A percentile compares a stretch with the other conserved stretches of the same genome.
Evolutionary conservation across 2,888 invertebrate species (phyloP).

Genomic region (Eumerus sabulonum): DNA sequence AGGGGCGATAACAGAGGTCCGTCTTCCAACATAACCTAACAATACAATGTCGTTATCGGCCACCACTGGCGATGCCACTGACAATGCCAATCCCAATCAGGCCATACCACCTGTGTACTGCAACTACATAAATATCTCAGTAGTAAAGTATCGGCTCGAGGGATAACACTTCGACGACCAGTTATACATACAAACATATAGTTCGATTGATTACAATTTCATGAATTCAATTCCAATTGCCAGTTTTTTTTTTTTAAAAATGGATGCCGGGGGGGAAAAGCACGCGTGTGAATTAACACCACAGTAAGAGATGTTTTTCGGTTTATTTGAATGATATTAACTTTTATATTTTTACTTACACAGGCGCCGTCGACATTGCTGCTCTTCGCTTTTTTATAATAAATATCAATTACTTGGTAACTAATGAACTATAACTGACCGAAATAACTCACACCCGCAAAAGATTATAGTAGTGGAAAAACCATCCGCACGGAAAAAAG

Average conservation of each 20-base stretch:
- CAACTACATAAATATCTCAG: neutral
- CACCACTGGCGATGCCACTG: constrained; percentile 6
- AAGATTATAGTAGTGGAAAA: constrained; percentile 60
- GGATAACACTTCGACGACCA: too few species aligned
- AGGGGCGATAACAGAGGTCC: constrained; percentile 61
- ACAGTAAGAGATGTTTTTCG: constrained; percentile 42
- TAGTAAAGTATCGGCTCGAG: neutral
- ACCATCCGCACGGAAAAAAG: constrained; percentile 58
- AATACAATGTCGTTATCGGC: constrained; percentile 42
- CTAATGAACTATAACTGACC: constrained; percentile 46
- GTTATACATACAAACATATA: constrained; percentile 27
- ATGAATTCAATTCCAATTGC: constrained; percentile 42
- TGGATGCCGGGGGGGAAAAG: constrained; percentile 71
- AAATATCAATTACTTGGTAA: constrained; percentile 43
- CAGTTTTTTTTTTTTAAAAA: constrained; percentile 60
- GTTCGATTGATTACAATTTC: constrained; percentile 61
- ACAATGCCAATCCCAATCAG: neutral
- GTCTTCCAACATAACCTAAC: constrained; percentile 52
- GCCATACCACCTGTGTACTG: neutral
- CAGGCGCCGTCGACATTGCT: constrained; percentile 73
- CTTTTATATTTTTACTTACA: constrained; percentile 72
- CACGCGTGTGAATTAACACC: constrained; percentile 69
- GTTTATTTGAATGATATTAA: constrained; percentile 31
- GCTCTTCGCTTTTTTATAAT: constrained; percentile 49
- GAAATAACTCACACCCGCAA: constrained; percentile 63